Conservation (phyloP, 2,797 vertebrate species). For the Falco novaeseelandiae region DNA sequence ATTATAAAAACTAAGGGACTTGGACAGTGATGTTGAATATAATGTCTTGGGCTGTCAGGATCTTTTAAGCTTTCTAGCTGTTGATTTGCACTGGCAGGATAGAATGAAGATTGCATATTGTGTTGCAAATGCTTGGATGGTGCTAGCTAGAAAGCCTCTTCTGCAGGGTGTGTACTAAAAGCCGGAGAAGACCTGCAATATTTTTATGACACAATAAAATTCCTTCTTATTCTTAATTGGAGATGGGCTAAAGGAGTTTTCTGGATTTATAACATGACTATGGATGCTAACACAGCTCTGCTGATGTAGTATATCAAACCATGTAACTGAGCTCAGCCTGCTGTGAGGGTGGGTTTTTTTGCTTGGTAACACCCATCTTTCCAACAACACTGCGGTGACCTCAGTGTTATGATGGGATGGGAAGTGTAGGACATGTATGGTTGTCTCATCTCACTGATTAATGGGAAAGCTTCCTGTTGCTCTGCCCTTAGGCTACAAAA, state of each 20-base stretch:
- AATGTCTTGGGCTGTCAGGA: neutral
- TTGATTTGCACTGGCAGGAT: neutral
- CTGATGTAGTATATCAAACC: neutral
- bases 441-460: constrained; percentile 46
- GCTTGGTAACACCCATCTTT: neutral
- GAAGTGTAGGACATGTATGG: neutral
- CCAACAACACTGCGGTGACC: neutral
- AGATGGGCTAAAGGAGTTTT: neutral
- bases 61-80: neutral
- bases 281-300: neutral
- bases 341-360: neutral
- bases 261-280: neutral
- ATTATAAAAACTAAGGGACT: neutral
- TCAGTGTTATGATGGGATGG: neutral
- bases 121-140: neutral
- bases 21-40: neutral
- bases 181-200: neutral
- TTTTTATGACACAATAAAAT: neutral
- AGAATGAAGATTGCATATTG: neutral
- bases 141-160: neutral
- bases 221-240: neutral
- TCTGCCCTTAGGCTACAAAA: constrained; percentile 57
- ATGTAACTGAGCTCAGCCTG: neutral
- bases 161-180: neutral
- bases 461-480: constrained; percentile 39